These are phyloP conservation scores for Drosophila cardini DNA, from an alignment of 1,140 invertebrate species.

Conservation along the genomic window DNA sequence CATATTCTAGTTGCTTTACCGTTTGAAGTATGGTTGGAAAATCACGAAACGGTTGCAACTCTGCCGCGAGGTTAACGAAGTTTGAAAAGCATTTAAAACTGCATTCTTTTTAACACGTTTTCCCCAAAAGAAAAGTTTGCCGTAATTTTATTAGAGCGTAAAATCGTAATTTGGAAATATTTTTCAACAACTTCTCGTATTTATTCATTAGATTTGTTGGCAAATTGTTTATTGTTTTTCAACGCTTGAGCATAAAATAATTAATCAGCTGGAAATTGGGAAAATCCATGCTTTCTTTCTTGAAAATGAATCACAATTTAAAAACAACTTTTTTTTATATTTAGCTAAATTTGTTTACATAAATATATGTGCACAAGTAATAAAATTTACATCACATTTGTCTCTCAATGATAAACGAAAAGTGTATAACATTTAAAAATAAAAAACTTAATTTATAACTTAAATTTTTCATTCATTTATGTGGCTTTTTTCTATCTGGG, in stretches of 20 bases:
- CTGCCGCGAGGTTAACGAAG: slow-evolving; percentile 53
- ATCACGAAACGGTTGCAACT: slow-evolving; percentile 29
- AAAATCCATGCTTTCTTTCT: not conserved
- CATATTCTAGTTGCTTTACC: not conserved
- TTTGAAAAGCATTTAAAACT: slow-evolving; percentile 60
- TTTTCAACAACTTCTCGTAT: slow-evolving; percentile 16
- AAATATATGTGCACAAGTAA: not conserved
- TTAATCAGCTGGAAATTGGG: not conserved
- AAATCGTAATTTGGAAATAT: slow-evolving; percentile 60
- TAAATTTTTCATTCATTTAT: not conserved
- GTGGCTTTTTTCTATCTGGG: not conserved
- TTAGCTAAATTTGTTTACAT: not conserved
- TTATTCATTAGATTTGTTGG: slow-evolving; percentile 13
- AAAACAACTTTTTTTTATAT: not conserved
- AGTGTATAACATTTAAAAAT: not conserved
- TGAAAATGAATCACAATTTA: not conserved
- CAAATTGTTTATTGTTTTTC: slow-evolving; percentile 23
- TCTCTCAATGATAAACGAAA: not conserved
- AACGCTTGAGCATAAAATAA: not conserved
- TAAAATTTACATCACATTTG: not conserved
- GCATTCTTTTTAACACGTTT: slow-evolving; percentile 54
- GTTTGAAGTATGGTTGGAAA: slow-evolving; percentile 36
- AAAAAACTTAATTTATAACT: not conserved
- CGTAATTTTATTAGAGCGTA: slow-evolving; percentile 70
- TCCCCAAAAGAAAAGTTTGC: slow-evolving; percentile 34